Conservation (phyloP, 1,140 invertebrate genomes). For the Theocolax elegans region DNA sequence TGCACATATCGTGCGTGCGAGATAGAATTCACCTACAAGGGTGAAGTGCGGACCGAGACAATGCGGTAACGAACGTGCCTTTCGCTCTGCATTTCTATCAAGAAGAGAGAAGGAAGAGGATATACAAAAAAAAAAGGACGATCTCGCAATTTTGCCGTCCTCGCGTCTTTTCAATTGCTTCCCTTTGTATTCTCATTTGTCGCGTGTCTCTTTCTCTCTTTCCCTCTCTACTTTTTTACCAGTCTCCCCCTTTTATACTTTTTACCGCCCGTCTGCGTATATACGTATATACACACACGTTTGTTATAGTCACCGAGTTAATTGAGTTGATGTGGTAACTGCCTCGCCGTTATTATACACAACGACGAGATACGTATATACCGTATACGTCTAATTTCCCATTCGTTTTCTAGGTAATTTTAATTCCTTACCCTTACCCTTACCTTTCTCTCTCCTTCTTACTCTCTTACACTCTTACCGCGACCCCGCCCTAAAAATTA, state of each 20-base stretch:
- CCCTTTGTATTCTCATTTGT: slow-evolving; percentile 13
- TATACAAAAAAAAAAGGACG: slow-evolving; percentile 19
- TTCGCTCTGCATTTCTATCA: slow-evolving; percentile 22
- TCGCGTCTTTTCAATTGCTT: slow-evolving; percentile 34
- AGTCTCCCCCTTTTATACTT: background rate
- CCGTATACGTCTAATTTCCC: too few relatives aligned
- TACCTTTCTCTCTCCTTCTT: background rate
- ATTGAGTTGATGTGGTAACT: slow-evolving; percentile 26
- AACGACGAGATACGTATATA: too few relatives aligned
- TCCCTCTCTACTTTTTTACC: background rate
- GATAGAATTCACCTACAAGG: background rate
- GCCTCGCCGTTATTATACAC: background rate
- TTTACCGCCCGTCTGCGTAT: background rate
- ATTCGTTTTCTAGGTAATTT: too few relatives aligned
- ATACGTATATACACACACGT: too few relatives aligned
- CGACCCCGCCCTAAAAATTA: too few relatives aligned
- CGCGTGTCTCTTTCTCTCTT: background rate
- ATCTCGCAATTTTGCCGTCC: slow-evolving; percentile 24
- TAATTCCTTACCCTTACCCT: background rate
- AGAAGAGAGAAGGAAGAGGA: slow-evolving; percentile 8
- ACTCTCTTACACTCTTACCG: background rate
- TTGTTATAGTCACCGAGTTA: background rate
- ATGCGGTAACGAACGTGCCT: slow-evolving; percentile 40
- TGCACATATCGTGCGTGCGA: background rate
- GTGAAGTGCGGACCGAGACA: background rate